A percentile compares a stretch with the other conserved stretches of the same genome.
These are phyloP conservation scores for Athalia cordata DNA, from an alignment of 2,888 invertebrate genomes.

Conservation along the genomic window DNA sequence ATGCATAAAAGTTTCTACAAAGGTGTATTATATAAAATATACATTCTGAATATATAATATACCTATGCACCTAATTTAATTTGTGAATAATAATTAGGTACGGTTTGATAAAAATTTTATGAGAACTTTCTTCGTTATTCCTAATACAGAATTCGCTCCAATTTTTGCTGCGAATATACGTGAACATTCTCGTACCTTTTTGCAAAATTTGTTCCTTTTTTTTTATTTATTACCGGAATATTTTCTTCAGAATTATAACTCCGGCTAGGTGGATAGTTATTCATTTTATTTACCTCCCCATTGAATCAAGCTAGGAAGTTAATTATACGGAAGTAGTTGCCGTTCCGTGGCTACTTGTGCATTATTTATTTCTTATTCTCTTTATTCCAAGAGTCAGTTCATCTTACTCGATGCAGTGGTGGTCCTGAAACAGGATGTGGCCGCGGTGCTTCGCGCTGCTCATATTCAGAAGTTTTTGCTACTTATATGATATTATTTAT, in stretches of 20 bases:
- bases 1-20: background rate
- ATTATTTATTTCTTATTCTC: constrained; percentile 16
- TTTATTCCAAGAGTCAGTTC: background rate
- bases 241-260: constrained; percentile 4
- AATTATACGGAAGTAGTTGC: constrained; percentile 4
- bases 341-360: background rate
- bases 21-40: background rate
- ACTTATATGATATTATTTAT: no score
- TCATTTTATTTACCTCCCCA: constrained; percentile 15
- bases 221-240: background rate
- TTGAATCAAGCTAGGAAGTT: constrained; percentile 20
- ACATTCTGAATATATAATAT: no score
- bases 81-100: no score
- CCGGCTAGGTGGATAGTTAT: background rate
- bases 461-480: no score
- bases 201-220: background rate
- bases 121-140: no score
- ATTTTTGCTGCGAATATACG: no score
- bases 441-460: background rate
- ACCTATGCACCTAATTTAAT: no score
- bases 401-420: background rate
- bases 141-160: no score
- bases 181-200: background rate
- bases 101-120: no score
- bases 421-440: background rate